Evolutionary conservation across 1,140 invertebrate genomes (phyloP).

Genomic region (Sarcophaga bullata): DNA sequence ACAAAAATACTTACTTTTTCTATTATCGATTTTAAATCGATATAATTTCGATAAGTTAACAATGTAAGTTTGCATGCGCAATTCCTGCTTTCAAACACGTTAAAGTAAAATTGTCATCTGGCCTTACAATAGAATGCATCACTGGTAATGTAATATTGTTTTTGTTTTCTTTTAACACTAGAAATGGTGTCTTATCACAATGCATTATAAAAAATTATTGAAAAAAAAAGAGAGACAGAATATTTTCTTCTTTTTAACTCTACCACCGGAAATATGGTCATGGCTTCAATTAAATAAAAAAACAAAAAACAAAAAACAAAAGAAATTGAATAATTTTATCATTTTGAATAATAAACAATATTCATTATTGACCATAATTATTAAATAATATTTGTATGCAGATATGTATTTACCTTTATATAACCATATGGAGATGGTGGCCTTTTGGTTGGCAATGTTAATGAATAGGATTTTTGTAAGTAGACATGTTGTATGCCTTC

Average conservation of each 20-base stretch:
- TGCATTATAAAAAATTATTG: background rate
- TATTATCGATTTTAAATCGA: too few species aligned
- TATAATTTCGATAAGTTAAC: too few species aligned
- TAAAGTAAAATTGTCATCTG: background rate
- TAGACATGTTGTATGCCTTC: constrained; percentile 71
- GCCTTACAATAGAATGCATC: background rate
- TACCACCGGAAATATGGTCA: constrained; percentile 23
- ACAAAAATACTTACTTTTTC: too few species aligned
- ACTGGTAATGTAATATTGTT: background rate
- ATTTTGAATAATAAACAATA: too few species aligned
- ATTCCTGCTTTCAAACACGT: too few species aligned
- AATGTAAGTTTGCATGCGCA: too few species aligned
- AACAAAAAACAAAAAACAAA: background rate
- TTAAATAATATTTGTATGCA: background rate
- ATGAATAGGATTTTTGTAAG: constrained; percentile 63
- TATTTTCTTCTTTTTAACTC: background rate
- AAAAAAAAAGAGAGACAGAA: background rate
- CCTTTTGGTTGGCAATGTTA: constrained; percentile 61
- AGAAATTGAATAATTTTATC: background rate
- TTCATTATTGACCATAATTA: background rate
- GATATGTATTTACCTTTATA: constrained; percentile 47
- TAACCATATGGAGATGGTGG: constrained; percentile 54
- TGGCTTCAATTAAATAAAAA: background rate
- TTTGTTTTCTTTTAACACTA: background rate
- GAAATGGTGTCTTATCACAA: background rate